Conservation (phyloP, 2,113 vertebrate genomes). For the Argyrosomus japonicus region DNA sequence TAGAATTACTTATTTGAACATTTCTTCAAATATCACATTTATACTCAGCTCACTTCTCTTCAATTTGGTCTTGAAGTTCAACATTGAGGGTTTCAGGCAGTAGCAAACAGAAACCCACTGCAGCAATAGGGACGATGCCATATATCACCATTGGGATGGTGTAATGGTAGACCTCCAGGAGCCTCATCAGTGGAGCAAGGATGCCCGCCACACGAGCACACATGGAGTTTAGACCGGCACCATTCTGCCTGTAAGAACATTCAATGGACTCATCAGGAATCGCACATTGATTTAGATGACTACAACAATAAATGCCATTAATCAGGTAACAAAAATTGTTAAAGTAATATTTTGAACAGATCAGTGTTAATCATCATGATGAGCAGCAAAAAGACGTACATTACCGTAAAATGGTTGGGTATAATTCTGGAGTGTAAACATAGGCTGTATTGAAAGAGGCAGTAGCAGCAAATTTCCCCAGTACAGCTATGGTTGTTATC, state of each 20-base stretch:
- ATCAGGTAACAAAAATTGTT: no score
- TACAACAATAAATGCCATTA: no score
- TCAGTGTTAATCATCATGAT: no score
- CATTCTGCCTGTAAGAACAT: slow-evolving; percentile 83
- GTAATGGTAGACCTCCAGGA: slow-evolving; percentile 81
- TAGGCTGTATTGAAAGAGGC: slow-evolving; percentile 56
- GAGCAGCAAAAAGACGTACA: no score
- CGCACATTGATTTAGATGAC: not conserved
- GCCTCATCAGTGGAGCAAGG: slow-evolving; percentile 84
- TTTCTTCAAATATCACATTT: no score
- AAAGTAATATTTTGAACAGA: no score
- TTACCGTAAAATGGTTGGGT: slow-evolving; percentile 88
- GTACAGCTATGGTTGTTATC: slow-evolving; percentile 52
- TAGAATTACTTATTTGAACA: not conserved
- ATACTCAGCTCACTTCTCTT: slow-evolving; percentile 56
- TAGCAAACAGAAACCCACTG: slow-evolving; percentile 78
- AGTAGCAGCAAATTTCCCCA: slow-evolving; percentile 66
- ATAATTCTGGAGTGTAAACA: slow-evolving; percentile 88
- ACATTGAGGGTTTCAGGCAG: slow-evolving; percentile 87
- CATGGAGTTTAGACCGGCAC: slow-evolving; percentile 86
- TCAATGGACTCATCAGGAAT: not conserved
- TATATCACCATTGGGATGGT: slow-evolving; percentile 87
- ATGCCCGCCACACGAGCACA: slow-evolving; percentile 83
- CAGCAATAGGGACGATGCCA: slow-evolving; percentile 78
- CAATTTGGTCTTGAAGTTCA: slow-evolving; percentile 82